Evolutionary conservation across 2,797 vertebrate genomes (phyloP).

Genomic region (Loriculus beryllinus): DNA sequence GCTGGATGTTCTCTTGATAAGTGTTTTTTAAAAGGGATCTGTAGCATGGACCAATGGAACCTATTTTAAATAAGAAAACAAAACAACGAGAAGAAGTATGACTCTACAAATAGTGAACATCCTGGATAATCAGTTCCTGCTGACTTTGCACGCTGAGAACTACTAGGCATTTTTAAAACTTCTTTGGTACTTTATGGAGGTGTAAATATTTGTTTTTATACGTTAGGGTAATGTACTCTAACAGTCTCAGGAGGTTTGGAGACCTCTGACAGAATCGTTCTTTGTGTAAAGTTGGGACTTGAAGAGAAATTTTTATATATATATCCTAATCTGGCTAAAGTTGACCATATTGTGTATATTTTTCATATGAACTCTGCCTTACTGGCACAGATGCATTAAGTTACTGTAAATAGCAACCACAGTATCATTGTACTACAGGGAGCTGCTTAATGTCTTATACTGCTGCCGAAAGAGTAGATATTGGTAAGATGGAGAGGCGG

Average conservation of each 20-base stretch:
- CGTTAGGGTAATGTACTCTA: slow-evolving; percentile 62
- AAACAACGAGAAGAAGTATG: background rate
- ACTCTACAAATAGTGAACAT: slow-evolving; percentile 68
- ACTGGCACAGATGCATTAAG: slow-evolving; percentile 65
- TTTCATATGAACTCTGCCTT: slow-evolving; percentile 67
- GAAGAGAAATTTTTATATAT: slow-evolving; percentile 1
- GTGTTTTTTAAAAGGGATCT: slow-evolving; percentile 77
- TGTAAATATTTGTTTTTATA: slow-evolving; percentile 76
- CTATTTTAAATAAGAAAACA: background rate
- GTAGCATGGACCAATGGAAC: slow-evolving; percentile 35
- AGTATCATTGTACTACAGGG: slow-evolving; percentile 39
- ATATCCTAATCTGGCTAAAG: slow-evolving; percentile 66
- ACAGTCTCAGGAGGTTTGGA: slow-evolving; percentile 22
- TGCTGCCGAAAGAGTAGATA: slow-evolving; percentile 31
- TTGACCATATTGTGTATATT: slow-evolving; percentile 50
- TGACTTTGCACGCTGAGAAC: slow-evolving; percentile 85
- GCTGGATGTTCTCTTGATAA: slow-evolving; percentile 60
- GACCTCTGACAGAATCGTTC: slow-evolving; percentile 20
- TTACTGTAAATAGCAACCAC: slow-evolving; percentile 71
- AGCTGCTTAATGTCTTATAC: slow-evolving; percentile 58
- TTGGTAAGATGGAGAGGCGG: slow-evolving; percentile 7
- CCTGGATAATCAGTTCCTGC: slow-evolving; percentile 77
- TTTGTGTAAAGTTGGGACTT: slow-evolving; percentile 48
- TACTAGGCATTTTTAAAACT: slow-evolving; percentile 67
- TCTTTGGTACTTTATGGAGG: slow-evolving; percentile 76